Evolutionary conservation across 2,113 vertebrate species (phyloP), one percentile per base, ranked within the genome.

Genomic region (Odontesthes bonariensis): DNA sequence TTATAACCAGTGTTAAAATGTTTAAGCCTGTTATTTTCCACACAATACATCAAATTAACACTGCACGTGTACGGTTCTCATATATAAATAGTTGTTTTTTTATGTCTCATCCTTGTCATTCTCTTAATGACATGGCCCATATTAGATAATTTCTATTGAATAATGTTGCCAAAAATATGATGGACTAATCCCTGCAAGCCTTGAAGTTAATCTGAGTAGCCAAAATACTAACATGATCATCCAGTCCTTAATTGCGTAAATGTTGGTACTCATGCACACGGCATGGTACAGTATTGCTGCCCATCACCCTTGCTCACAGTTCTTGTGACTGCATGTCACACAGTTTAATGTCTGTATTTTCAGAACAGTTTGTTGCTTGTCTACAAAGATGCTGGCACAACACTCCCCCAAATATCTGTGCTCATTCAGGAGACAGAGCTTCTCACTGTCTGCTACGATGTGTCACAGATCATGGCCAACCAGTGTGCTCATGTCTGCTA

Each of bases 111-210:
- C 61, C 84, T 57, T 54, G 66, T 85, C 17, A 1, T 57, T 75
- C 52, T 57, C 62, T 75, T 82, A 82, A 73, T 75, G 65, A 63
- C 71, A 83, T 22, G 53, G 56, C 46, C 61, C 31, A 55, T 72
- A 80, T 82, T 66, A 82, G 79, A 78, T 82, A 53, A 89, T 89
- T 79, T 69, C 78, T 82, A 51, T 80, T 53, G 81, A 85, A 88
- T 81, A 13, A 79, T 54, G 76, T 68, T 79, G 49, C 86, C 85
- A 81, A 88, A 87, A 89, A 90, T 79, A 86, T 77, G 70, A 75
- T 72, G 20, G 20, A 64, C 65, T 90, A 88, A 88, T 90, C 71
- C 71, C 16, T 63, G 63, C 32, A 51, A 69, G 51, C 49, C 70
- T 83, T 33, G 54, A 66, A 87, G 88, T 59, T 77, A 64, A 88